phyloP scores from a whole-genome alignment of 2,797 vertebrate genomes.

The Paramormyrops hopkinsi region DNA sequence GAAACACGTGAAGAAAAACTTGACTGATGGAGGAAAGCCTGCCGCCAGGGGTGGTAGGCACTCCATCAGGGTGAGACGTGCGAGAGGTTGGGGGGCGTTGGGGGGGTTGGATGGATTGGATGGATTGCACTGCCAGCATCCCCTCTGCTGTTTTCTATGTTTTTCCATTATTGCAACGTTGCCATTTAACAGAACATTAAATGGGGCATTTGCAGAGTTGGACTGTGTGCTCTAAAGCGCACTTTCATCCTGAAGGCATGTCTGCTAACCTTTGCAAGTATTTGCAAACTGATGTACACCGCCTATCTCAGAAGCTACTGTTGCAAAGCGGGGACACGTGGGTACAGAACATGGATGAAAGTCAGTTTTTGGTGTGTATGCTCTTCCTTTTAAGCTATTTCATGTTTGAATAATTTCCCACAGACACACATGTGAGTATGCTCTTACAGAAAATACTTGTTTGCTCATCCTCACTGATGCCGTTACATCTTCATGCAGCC shows the following conservation, averaged over 20 bases:
- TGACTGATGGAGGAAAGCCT: not conserved
- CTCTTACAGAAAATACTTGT: not conserved
- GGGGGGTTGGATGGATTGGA: not conserved
- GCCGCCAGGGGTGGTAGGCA: not conserved
- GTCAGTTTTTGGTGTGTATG: not conserved
- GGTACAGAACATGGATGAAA: not conserved
- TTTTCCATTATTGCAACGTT: not conserved
- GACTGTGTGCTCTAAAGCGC: not conserved
- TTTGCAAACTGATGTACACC: not conserved
- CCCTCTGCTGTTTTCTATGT: not conserved
- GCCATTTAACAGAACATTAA: slow-evolving; percentile 13
- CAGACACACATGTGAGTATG: not conserved
- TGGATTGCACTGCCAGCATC: not conserved
- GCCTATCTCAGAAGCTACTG: not conserved
- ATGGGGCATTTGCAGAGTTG: not conserved
- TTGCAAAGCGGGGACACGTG: not conserved
- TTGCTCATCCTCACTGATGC: not conserved
- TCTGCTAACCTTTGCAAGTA: not conserved
- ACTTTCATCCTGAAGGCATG: not conserved
- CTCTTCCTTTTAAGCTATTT: not conserved
- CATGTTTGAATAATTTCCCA: not conserved
- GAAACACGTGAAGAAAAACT: slow-evolving; percentile 1
- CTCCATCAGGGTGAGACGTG: slow-evolving; percentile 20
- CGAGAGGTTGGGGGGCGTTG: not conserved
- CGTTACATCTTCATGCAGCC: not conserved